Evolutionary conservation across 2,113 vertebrate species (phyloP), one percentile per base, ranked within the genome.

Genomic region (Neogale vison): DNA sequence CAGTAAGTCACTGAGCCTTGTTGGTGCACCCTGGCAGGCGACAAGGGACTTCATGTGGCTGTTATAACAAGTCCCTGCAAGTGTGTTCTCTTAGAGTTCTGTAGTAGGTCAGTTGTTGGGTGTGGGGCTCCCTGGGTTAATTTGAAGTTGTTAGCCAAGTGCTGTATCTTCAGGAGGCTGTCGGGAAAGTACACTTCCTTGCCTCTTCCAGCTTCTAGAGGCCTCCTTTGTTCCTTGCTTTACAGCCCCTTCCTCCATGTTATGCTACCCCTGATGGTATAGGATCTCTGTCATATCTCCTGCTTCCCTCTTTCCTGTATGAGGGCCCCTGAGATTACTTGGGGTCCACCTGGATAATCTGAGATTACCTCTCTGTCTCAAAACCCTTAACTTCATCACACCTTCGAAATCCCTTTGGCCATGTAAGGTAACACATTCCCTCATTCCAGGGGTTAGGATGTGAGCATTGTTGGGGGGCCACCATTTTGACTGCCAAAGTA

Each of bases 1-100:
- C 1, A 0, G 67, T 29, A 29, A 34, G 7, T 36, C 2, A 1
- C 52, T 0, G 45, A 21, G 34, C 21, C 8, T 1, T 18, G 36
- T 63, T 67, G 21, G 77, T 36, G 14, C 36, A 3, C 0, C 0
- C 61, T 74, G 61, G 39, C 34, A 20, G 50, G 12, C 14, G 23
- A 18, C 31, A 34, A 7, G 29, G 0, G 0, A 42, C 50, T 90
- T 82, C 81, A 24, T 45, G 7, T n/a, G 13, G 34, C 1, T 45
- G 77, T 20, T 47, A 7, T 39, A n/a, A 71, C 21, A 52, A 76
- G 31, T 36, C 13, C 52, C 52, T 61, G 0, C 3, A 14, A 10
- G 6, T 4, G 23, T 12, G 8, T 79, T 69, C 85, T 89, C 10
- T 11, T 57, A 15, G 18, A 26, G 55, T 42, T 87, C 34, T 39